Evolutionary conservation across 2,113 vertebrate species (phyloP).

Genomic region (Rhadina sibilatrix): DNA sequence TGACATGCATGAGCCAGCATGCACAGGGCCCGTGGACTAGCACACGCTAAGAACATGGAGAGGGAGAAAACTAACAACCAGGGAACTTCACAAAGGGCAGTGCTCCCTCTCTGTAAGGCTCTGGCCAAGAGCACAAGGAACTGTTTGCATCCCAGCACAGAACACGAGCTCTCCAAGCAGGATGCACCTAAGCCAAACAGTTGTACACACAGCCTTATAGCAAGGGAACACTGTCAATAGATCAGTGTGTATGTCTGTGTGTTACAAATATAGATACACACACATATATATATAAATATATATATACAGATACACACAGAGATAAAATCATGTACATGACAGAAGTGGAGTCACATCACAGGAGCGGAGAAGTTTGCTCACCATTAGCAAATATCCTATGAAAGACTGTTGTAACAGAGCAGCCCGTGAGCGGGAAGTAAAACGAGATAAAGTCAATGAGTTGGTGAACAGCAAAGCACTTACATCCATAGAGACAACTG

Average conservation of each 20-base stretch:
- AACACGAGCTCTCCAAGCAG: neutral
- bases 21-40: conserved; percentile 27
- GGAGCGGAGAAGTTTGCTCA: conserved; percentile 76
- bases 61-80: neutral
- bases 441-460: conserved; percentile 79
- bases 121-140: neutral
- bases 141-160: neutral
- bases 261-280: neutral
- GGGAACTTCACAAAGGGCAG: conserved; percentile 31
- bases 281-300: conserved; percentile 8
- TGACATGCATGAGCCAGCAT: conserved; percentile 46
- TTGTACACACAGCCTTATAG: conserved; percentile 40
- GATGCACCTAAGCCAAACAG: neutral
- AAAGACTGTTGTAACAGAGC: conserved; percentile 86
- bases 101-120: conserved; percentile 61
- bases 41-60: neutral
- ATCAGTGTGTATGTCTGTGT: neutral
- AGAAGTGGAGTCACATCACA: conserved; percentile 69
- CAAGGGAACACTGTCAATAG: conserved; percentile 30
- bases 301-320: conserved; percentile 11
- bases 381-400: conserved; percentile 90
- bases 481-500: conserved; percentile 60
- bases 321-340: neutral
- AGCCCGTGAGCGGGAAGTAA: conserved; percentile 84
- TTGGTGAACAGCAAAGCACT: conserved; percentile 75